Conservation (phyloP, 2,888 invertebrate genomes). For the Resseliella maxima region DNA sequence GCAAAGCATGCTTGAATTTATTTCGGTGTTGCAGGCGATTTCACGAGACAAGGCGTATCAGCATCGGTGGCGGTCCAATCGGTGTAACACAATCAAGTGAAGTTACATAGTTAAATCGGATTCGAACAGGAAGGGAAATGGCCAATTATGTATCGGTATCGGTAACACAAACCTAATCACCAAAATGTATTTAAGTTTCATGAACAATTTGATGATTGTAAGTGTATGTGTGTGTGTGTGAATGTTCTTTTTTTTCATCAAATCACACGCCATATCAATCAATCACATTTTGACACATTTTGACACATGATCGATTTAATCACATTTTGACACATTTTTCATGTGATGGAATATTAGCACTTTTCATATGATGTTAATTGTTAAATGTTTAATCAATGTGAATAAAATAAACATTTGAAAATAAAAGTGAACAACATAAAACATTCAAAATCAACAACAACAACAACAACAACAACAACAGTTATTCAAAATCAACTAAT, state of each 20-base stretch:
- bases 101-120: conserved; percentile 55
- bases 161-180: conserved; percentile 12
- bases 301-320: too few relatives aligned
- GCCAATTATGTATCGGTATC: background rate
- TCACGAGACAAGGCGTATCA: conserved; percentile 62
- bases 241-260: background rate
- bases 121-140: conserved; percentile 30
- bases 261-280: too few relatives aligned
- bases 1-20: conserved; percentile 81
- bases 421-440: too few relatives aligned
- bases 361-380: background rate
- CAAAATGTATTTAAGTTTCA: too few relatives aligned
- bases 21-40: conserved; percentile 75
- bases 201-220: too few relatives aligned
- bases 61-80: conserved; percentile 59
- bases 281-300: background rate
- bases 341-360: background rate
- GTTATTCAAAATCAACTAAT: background rate
- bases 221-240: too few relatives aligned
- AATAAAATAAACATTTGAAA: too few relatives aligned
- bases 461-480: too few relatives aligned
- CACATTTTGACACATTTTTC: background rate
- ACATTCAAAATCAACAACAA: too few relatives aligned
- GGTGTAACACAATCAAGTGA: conserved; percentile 54
- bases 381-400: background rate